Conservation (phyloP, 1,140 invertebrate species). For the Goniozus legneri region DNA sequence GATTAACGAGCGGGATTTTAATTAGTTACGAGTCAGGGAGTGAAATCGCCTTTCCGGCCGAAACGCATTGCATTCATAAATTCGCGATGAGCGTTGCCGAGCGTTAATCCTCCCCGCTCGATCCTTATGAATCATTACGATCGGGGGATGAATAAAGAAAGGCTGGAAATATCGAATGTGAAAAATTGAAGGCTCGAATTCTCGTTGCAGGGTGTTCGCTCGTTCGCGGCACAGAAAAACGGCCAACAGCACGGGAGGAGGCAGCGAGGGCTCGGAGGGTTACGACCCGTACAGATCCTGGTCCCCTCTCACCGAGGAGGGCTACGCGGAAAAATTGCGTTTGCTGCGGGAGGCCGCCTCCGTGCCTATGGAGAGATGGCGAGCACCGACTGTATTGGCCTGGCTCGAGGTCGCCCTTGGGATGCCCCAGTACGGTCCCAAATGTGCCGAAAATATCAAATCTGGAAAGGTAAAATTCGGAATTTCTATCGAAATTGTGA, state of each 20-base stretch:
- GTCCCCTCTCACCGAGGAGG: constrained; percentile 80
- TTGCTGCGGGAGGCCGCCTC: constrained; percentile 80
- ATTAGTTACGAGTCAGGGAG: too few relatives aligned
- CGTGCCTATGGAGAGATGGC: constrained; percentile 87
- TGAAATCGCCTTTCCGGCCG: too few relatives aligned
- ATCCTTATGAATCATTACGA: too few relatives aligned
- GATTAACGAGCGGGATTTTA: too few relatives aligned
- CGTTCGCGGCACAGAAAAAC: constrained; percentile 75
- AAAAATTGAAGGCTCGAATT: too few relatives aligned
- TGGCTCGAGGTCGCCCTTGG: constrained; percentile 91
- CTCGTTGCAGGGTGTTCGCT: constrained; percentile 73
- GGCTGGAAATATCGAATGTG: too few relatives aligned
- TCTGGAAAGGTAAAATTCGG: constrained; percentile 84
- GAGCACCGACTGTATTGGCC: constrained; percentile 86
- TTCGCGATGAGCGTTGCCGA: too few relatives aligned
- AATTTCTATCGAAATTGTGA: too few relatives aligned
- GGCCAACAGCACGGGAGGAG: constrained; percentile 46
- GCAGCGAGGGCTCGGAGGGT: constrained; percentile 53
- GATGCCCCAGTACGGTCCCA: constrained; percentile 88
- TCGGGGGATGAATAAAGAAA: too few relatives aligned
- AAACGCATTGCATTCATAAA: too few relatives aligned
- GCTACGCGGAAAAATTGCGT: constrained; percentile 77
- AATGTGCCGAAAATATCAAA: constrained; percentile 89
- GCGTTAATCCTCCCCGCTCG: too few relatives aligned
- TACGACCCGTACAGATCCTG: constrained; percentile 57